phyloP scores from a whole-genome alignment of 2,888 invertebrate species.

The Chrysolina oricalcia region DNA sequence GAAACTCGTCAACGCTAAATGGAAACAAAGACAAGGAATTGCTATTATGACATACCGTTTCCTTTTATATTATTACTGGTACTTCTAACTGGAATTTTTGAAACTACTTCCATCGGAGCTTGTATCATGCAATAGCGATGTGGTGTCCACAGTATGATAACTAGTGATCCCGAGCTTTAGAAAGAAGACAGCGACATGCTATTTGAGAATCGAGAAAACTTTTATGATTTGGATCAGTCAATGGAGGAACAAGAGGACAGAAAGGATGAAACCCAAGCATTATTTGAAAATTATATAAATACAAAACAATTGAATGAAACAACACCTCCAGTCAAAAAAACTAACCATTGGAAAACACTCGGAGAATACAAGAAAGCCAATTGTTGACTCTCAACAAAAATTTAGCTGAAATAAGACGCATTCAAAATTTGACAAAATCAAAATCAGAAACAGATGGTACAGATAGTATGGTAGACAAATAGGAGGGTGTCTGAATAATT shows the following conservation, averaged over 20 bases:
- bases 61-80: too few relatives aligned
- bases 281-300: conserved; percentile 7
- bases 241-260: conserved; percentile 1
- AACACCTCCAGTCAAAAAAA: conserved; percentile 2
- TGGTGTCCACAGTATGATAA: not conserved
- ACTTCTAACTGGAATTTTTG: too few relatives aligned
- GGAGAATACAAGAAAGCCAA: too few relatives aligned
- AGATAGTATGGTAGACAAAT: conserved; percentile 5
- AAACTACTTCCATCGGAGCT: too few relatives aligned
- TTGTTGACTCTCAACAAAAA: not conserved
- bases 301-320: too few relatives aligned
- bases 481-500: conserved; percentile 11
- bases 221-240: too few relatives aligned
- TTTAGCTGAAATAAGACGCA: conserved; percentile 1
- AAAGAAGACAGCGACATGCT: too few relatives aligned
- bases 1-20: too few relatives aligned
- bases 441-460: not conserved
- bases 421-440: not conserved
- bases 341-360: not conserved
- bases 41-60: too few relatives aligned
- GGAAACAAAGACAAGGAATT: too few relatives aligned
- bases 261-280: conserved; percentile 22
- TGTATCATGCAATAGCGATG: too few relatives aligned
- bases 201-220: too few relatives aligned
- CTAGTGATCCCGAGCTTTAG: not conserved